Conservation (phyloP, 2,113 vertebrate genomes). For the Boleophthalmus pectinirostris region DNA sequence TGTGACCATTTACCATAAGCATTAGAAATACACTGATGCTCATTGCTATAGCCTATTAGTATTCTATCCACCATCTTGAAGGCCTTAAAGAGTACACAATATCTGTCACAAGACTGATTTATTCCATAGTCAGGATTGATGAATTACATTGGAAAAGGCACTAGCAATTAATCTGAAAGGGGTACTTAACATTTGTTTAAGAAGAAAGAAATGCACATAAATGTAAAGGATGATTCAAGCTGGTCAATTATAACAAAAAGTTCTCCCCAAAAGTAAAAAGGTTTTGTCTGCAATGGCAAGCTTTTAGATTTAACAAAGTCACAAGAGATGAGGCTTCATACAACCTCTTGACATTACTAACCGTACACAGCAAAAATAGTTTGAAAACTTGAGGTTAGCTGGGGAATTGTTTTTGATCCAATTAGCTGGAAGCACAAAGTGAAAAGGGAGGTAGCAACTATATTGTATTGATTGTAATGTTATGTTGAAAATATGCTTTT, state of each 20-base stretch:
- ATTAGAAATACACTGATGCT: not conserved
- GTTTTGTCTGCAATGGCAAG: not conserved
- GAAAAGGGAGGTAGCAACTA: not conserved
- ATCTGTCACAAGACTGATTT: conserved; percentile 2
- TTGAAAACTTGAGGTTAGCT: not conserved
- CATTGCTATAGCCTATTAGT: not conserved
- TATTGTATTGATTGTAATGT: not conserved
- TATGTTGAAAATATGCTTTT: not conserved
- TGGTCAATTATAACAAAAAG: not conserved
- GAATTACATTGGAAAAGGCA: not conserved
- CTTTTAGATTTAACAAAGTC: conserved; percentile 10
- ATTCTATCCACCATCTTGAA: conserved; percentile 1
- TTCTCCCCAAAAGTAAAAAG: not conserved
- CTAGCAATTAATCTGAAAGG: not conserved
- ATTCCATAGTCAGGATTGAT: not conserved
- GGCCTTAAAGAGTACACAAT: conserved; percentile 1
- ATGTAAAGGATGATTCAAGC: not conserved
- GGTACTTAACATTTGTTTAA: not conserved
- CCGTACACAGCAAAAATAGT: not conserved
- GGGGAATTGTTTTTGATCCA: not conserved
- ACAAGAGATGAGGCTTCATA: conserved; percentile 5
- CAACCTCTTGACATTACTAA: conserved; percentile 8
- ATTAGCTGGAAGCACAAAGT: not conserved
- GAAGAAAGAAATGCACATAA: not conserved
- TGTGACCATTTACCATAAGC: no score